Evolutionary conservation across 2,113 vertebrate genomes (phyloP).

Genomic region (Arvicanthis niloticus): DNA sequence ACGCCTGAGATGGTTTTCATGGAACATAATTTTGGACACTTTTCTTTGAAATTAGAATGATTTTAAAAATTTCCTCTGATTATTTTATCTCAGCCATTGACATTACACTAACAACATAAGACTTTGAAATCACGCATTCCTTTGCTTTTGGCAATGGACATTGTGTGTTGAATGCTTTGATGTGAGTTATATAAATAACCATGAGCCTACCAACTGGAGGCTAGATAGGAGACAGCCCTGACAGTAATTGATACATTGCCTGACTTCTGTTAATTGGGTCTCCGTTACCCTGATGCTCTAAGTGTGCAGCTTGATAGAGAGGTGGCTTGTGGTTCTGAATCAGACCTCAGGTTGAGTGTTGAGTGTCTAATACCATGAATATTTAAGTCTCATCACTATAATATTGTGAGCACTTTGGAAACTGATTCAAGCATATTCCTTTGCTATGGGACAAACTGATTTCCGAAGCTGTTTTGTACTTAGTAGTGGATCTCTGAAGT

Average conservation of each 20-base stretch:
- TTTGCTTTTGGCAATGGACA: not conserved
- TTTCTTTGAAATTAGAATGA: not conserved
- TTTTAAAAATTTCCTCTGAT: not conserved
- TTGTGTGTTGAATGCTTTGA: not conserved
- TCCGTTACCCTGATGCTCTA: no score
- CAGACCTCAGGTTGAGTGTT: not conserved
- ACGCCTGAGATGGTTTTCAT: not conserved
- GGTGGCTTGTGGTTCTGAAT: not conserved
- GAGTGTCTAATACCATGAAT: not conserved
- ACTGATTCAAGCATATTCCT: not conserved
- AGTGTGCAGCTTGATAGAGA: not conserved
- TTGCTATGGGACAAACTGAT: not conserved
- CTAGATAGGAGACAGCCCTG: not conserved
- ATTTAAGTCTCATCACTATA: not conserved
- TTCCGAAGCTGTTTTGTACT: not conserved
- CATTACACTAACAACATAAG: not conserved
- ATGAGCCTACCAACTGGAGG: not conserved
- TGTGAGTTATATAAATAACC: constrained; percentile 30
- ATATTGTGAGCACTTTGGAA: not conserved
- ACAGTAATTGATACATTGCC: not conserved
- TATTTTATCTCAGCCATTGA: not conserved
- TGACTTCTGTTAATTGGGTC: not conserved
- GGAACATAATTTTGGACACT: not conserved
- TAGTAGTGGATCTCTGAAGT: not conserved
- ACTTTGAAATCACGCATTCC: not conserved